Evolutionary conservation across 2,888 invertebrate species (phyloP).

Genomic region (Xiphydria camelus): DNA sequence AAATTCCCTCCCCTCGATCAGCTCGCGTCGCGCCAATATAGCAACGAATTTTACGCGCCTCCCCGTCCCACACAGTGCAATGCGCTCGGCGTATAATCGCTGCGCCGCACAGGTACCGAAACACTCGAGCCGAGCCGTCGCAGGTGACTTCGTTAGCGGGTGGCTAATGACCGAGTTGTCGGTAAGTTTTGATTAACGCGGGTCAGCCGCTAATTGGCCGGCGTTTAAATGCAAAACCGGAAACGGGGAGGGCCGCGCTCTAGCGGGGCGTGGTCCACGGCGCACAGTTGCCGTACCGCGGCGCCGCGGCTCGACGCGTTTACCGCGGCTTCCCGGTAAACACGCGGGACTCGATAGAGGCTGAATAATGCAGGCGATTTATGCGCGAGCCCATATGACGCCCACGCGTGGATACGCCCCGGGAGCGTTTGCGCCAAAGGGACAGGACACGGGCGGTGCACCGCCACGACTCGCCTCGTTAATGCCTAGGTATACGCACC

Average conservation of each 20-base stretch:
- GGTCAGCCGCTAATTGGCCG: slow-evolving; percentile 22
- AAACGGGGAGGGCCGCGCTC: slow-evolving; percentile 38
- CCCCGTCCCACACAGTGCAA: too few relatives aligned
- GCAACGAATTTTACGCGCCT: too few relatives aligned
- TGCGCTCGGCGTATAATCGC: too few relatives aligned
- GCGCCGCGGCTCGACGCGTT: slow-evolving; percentile 46
- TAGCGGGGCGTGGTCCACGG: slow-evolving; percentile 51
- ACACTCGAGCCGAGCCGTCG: too few relatives aligned
- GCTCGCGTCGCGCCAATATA: too few relatives aligned
- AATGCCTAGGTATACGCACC: too few relatives aligned
- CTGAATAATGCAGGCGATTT: slow-evolving; percentile 55
- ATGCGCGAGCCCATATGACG: slow-evolving; percentile 30
- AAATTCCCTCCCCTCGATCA: too few relatives aligned
- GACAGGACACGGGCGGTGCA: slow-evolving; percentile 19
- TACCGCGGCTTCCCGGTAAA: slow-evolving; percentile 49
- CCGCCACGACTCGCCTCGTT: slow-evolving; percentile 20
- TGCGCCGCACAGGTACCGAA: too few relatives aligned
- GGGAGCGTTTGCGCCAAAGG: slow-evolving; percentile 10
- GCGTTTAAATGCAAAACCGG: slow-evolving; percentile 45
- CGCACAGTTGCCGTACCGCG: too few relatives aligned
- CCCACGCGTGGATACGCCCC: slow-evolving; percentile 16
- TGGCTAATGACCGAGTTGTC: neutral
- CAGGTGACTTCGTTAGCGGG: neutral
- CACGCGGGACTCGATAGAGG: slow-evolving; percentile 42
- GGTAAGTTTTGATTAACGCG: slow-evolving; percentile 3